phyloP scores from a whole-genome alignment of 1,140 invertebrate genomes.

The Drosophila eugracilis region DNA sequence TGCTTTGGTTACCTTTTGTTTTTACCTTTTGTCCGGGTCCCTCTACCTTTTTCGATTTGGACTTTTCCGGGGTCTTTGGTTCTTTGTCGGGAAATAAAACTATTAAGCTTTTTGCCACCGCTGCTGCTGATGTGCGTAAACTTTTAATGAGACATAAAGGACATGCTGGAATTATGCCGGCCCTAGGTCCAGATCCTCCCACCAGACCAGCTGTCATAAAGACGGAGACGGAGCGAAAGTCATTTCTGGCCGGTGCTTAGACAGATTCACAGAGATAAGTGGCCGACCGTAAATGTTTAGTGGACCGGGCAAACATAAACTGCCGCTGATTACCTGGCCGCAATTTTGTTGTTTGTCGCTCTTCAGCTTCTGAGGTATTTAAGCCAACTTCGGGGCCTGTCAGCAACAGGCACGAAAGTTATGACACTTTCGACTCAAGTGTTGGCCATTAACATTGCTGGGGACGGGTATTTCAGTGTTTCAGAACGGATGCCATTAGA shows the following conservation, averaged over 20 bases:
- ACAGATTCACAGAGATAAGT: slow-evolving; percentile 61
- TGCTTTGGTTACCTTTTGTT: slow-evolving; percentile 56
- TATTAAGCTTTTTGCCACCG: slow-evolving; percentile 55
- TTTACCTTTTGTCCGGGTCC: slow-evolving; percentile 29
- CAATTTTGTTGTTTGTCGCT: slow-evolving; percentile 38
- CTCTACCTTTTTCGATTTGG: slow-evolving; percentile 18
- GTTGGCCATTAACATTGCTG: slow-evolving; percentile 24
- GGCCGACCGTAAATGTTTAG: slow-evolving; percentile 71
- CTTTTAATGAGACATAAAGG: slow-evolving; percentile 75
- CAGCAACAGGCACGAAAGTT: slow-evolving; percentile 68
- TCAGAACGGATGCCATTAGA: too few relatives aligned
- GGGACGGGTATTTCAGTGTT: background rate
- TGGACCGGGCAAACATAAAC: slow-evolving; percentile 74
- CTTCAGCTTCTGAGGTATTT: slow-evolving; percentile 26
- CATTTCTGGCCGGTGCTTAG: slow-evolving; percentile 26
- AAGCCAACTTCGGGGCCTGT: slow-evolving; percentile 46
- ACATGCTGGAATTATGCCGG: slow-evolving; percentile 54
- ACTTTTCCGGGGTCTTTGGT: slow-evolving; percentile 17
- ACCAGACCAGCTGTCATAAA: slow-evolving; percentile 55
- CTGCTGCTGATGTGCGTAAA: slow-evolving; percentile 52
- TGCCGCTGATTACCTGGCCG: slow-evolving; percentile 67
- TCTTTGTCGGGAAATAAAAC: slow-evolving; percentile 69
- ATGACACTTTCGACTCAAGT: slow-evolving; percentile 50
- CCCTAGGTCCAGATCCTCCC: slow-evolving; percentile 18
- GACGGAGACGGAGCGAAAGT: slow-evolving; percentile 34